Evolutionary conservation across 2,113 vertebrate species (phyloP), one percentile per base, ranked within the genome.

Genomic region (Ictalurus punctatus): DNA sequence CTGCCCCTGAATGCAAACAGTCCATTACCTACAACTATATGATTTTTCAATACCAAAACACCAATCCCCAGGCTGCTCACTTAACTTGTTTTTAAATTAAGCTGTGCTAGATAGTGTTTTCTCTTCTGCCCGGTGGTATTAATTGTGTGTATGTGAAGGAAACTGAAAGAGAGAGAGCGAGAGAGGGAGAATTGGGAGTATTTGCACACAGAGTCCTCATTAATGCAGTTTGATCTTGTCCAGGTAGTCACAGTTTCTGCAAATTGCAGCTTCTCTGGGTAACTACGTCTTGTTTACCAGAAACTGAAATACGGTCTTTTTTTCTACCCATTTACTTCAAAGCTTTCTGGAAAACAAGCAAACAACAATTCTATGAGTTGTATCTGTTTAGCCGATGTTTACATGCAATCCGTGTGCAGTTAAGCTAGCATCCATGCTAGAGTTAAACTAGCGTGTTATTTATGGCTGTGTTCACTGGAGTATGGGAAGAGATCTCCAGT

Each of bases 21-120:
- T 93, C 91, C 92, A 93, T 93, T 93, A 92, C 88, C 92, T 93
- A 91, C 91, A 90, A 91, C 92, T 92, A 90, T 92, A 92, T 92
- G 91, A 92, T 93, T 92, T 91, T 90, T 91, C 89, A 87, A 87
- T 88, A 91, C 71, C 81, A 91, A 92, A 93, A 89, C 84, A 91
- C 79, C 82, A 90, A 89, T 92, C 89, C 90, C 89, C 89, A 87
- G 87, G 86, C 89, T 90, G 87, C 74, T 85, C 85, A 81, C 86
- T 91, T 90, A 90, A 90, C 86, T 90, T 86, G 86, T 91, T 83
- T 91, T 90, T 86, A 89, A 80, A 92, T 90, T 85, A 90, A 86
- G 83, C 83, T 83, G 69, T 61, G 48, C 88, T 83, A 83, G 83
- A 85, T 85, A 80, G 86, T 90, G 88, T 83, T 91, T 90, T 83